Evolutionary conservation across 2,113 vertebrate species (phyloP).

Genomic region (Natator depressus): DNA sequence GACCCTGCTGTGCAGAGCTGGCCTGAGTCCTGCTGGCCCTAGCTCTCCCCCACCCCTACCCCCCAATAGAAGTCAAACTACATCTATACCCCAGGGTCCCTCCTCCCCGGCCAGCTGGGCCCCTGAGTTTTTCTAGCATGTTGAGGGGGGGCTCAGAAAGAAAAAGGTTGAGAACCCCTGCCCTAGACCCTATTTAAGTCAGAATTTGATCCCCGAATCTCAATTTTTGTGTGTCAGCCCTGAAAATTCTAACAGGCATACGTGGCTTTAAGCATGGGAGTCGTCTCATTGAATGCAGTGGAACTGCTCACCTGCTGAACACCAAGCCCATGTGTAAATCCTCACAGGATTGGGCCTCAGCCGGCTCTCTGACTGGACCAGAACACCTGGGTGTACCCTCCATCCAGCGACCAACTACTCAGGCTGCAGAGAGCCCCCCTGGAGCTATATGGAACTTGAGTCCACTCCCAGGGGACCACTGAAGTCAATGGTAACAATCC

Average conservation of each 20-base stretch:
- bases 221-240: not conserved
- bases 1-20: too few species aligned
- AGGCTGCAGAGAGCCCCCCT: not conserved
- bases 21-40: too few species aligned
- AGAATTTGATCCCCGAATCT: not conserved
- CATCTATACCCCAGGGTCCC: too few species aligned
- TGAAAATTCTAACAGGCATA: not conserved
- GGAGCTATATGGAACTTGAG: not conserved
- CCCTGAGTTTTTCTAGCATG: too few species aligned
- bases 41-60: too few species aligned
- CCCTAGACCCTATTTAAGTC: not conserved
- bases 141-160: too few species aligned
- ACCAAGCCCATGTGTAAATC: too few species aligned
- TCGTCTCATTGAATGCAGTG: not conserved
- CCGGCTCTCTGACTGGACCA: not conserved
- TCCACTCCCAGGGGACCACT: not conserved
- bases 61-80: too few species aligned
- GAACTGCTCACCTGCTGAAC: fast-evolving
- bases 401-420: not conserved
- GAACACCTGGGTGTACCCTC: not conserved
- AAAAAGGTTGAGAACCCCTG: too few species aligned
- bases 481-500: not conserved
- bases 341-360: not conserved
- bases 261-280: not conserved
- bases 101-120: too few species aligned